These are phyloP conservation scores for Pantelozetes paolii DNA, from an alignment of 2,888 invertebrate species.

Conservation along the genomic window DNA sequence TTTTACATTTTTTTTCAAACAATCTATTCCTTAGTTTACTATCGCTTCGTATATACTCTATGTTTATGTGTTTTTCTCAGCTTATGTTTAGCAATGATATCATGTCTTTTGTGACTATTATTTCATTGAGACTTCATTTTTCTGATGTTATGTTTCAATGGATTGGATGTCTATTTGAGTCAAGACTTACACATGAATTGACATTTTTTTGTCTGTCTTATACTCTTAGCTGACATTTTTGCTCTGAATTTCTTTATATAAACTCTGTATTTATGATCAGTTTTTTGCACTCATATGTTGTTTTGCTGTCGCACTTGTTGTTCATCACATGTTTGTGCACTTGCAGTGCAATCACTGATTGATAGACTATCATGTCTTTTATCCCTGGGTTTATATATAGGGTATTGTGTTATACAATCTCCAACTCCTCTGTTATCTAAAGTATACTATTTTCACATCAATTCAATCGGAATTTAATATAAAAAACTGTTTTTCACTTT, in stretches of 20 bases:
- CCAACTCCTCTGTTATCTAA: background rate
- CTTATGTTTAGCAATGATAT: no score
- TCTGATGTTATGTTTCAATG: no score
- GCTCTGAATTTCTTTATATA: background rate
- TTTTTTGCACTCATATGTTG: background rate
- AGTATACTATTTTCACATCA: background rate
- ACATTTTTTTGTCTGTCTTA: no score
- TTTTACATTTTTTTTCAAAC: no score
- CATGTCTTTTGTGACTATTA: no score
- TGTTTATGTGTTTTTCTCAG: no score
- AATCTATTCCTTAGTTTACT: no score
- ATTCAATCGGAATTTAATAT: background rate
- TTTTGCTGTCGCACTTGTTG: background rate
- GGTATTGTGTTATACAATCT: background rate
- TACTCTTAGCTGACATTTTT: background rate
- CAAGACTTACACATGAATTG: no score
- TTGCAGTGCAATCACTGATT: background rate
- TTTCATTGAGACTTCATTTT: no score
- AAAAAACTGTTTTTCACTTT: background rate
- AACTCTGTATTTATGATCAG: background rate
- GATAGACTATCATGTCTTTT: background rate
- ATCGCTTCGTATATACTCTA: no score
- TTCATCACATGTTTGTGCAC: background rate
- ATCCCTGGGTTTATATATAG: background rate
- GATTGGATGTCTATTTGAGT: no score